These are phyloP conservation scores for Erannis defoliaria DNA, from an alignment of 2,888 invertebrate species.

Conservation along the genomic window DNA sequence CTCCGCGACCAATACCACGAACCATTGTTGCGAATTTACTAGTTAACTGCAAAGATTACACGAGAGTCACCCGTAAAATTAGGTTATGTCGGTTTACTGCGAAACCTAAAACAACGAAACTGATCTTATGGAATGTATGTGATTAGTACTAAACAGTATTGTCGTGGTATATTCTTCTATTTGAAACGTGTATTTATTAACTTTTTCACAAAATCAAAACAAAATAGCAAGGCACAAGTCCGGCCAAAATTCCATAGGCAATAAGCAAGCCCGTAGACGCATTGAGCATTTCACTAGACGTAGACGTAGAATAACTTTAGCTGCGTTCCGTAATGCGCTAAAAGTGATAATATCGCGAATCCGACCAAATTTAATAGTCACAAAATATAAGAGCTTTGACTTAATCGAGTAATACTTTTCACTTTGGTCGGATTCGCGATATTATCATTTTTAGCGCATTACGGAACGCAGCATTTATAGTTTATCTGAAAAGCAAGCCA, in stretches of 20 bases:
- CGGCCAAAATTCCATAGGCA: not conserved
- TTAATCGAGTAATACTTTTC: no score
- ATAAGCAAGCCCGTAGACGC: no score
- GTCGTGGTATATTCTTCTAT: not conserved
- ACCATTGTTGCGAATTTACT: constrained; percentile 84
- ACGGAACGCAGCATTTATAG: no score
- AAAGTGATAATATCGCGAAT: no score
- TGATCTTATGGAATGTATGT: not conserved
- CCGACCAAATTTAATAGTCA: no score
- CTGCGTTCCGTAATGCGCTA: no score
- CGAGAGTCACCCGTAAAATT: constrained; percentile 5
- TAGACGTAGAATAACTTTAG: no score
- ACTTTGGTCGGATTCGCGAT: no score
- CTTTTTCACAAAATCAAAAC: not conserved
- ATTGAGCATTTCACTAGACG: no score
- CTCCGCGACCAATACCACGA: constrained; percentile 89
- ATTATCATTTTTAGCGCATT: no score
- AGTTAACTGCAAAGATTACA: not conserved
- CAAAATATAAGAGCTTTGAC: no score
- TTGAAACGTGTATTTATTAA: not conserved
- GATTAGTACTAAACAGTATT: not conserved
- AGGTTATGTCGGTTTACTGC: constrained; percentile 23
- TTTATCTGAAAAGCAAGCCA: no score
- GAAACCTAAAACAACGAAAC: not conserved
- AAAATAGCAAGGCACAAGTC: not conserved